Evolutionary conservation across 2,797 vertebrate species (phyloP), one percentile per base, ranked within the genome.

Genomic region (Chanos chanos): DNA sequence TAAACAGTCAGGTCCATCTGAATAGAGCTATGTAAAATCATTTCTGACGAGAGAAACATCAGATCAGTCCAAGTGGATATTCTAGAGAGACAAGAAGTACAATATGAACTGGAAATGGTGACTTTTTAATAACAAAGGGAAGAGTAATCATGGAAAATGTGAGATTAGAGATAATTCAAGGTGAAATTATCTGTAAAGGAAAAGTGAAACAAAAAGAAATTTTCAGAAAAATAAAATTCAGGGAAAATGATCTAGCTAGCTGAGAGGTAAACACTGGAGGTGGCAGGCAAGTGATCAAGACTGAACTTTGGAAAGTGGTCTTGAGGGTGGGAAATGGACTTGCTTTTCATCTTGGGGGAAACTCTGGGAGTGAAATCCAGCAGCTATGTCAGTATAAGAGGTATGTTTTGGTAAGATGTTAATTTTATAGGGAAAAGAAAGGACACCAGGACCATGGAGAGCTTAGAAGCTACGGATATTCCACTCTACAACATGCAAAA

Each of bases 261-360:
- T n/a, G n/a, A 33, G 33, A 59, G 31, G 48, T 27, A 25, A 34
- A 9, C 30, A 47, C 39, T 69, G 31, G 61, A 75, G 71, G 62
- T 50, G 66, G 53, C 51, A 51, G 69, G 51, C 31, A 62, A 45
- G 53, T 43, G 63, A 54, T 58, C 64, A 70, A 63, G 62, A 50
- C 50, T 60, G 50, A 64, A 57, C 47, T 15, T 41, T 50, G 52
- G 13, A 58, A 53, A 54, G 44, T 60, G 43, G 64, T 60, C 58
- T 61, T 72, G 30, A 34, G 27, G 44, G 30, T 34, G 27, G 44
- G 47, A 22, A 52, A 53, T 51, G 24, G 12, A 48, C 45, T 31
- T 52, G 13, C 37, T 48, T 45, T 43, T 7, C n/a, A n/a, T 64
- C 40, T 52, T 36, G 19, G 56, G 48, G 6, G 31, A 22, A 34